Base-by-base conservation (phyloP, 2,797 vertebrate species). In the Sardinella longiceps region DNA sequence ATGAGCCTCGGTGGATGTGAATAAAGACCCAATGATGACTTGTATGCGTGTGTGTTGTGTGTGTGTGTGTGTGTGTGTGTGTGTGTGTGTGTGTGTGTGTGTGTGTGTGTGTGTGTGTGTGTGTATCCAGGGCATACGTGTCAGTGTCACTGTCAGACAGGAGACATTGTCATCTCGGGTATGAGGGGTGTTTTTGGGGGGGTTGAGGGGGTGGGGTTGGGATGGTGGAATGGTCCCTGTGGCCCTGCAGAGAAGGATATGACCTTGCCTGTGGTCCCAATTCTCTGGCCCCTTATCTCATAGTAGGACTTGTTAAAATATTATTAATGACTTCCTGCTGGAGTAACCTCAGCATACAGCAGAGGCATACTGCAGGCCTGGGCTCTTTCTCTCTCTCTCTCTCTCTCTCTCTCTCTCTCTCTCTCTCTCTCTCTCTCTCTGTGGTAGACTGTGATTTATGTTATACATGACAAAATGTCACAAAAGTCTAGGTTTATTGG, bases 1-100 rank as follows among this genome's bases (percentile, higher is more conserved):
- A 95, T 94, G 92, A 95, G 94, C 92, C 91, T 87, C 90, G 85
- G n/a, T 83, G 83, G 82, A 66, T 82, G 48, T 60, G 43, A 83
- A 88, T 86, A 83, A n/a, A 82, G 86, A 82, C 60, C 33, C 60
- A 70, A 43, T 48, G 60, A 51, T 25, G 39, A 70, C 82, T 85
- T 86, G 77, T 80, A 56, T 37, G 81, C 60, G 85, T 87, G 83
- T 87, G 86, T 58, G 39, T 80, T 66, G 84, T 70, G 82, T 84
- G 51, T 82, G 39, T 58, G 58, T 60, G 30, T 43, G 63, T 6
- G 45, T 53, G 12, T 51, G 45, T 18, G 58, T 25, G 45, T 30
- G 45, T 1, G 45, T 80, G 23, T 56, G 80, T 58, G 70, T 53
- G n/a, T 83, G 58, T 23, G 80, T 66, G 60, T 66, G 60, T 28